Conservation (phyloP, 2,797 vertebrate species). For the Erethizon dorsatum region DNA sequence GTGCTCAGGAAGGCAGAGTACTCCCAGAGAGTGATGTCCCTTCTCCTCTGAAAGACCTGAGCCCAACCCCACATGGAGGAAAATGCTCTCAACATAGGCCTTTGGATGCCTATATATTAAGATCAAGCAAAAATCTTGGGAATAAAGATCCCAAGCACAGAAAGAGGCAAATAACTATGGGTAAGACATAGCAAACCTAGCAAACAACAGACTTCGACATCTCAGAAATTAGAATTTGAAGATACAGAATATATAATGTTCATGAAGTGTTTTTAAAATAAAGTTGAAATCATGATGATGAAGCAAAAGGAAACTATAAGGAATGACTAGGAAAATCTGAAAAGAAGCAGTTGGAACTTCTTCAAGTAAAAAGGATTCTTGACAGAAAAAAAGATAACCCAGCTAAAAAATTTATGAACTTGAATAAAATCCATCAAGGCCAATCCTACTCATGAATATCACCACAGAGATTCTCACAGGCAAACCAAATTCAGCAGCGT, state of each 20-base stretch:
- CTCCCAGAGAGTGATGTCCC: not conserved
- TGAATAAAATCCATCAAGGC: not conserved
- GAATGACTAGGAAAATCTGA: not conserved
- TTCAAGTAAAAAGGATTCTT: not conserved
- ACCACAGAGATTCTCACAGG: not conserved
- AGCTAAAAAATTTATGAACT: not conserved
- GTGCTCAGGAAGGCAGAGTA: not conserved
- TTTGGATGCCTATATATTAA: not conserved
- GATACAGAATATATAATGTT: not conserved
- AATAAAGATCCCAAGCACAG: not conserved
- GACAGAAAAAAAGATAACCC: not conserved
- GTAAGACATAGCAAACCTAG: not conserved
- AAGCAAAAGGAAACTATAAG: not conserved
- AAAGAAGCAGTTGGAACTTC: not conserved
- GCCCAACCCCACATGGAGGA: not conserved
- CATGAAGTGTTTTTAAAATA: not conserved
- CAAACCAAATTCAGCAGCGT: not conserved
- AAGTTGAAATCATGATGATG: not conserved
- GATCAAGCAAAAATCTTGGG: not conserved
- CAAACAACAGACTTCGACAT: not conserved
- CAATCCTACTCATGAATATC: not conserved
- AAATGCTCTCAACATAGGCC: not conserved
- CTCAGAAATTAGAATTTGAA: not conserved
- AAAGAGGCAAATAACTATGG: not conserved
- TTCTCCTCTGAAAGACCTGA: not conserved